A percentile compares a stretch with the other conserved stretches of the same genome.
Evolutionary conservation across 1,140 invertebrate genomes (phyloP).

Genomic region (Asbolus verrucosus): DNA sequence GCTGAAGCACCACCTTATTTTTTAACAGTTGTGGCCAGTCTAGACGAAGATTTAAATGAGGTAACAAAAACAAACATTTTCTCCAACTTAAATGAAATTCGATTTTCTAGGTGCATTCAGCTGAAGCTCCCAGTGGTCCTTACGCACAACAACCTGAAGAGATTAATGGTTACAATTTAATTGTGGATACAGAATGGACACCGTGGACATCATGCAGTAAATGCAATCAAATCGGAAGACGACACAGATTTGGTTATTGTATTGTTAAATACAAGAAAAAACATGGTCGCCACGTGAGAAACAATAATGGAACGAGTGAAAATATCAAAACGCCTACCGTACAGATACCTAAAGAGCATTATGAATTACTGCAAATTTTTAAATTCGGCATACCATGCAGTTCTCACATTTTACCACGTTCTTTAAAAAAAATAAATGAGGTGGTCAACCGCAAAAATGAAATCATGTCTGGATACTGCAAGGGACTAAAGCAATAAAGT

Average conservation of each 20-base stretch:
- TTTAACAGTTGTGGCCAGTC: conserved; percentile 65
- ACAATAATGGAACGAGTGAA: not conserved
- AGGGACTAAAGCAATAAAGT: conserved; percentile 64
- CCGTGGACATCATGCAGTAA: conserved; percentile 73
- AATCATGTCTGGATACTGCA: conserved; percentile 71
- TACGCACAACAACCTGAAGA: conserved; percentile 58
- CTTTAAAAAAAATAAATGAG: conserved; percentile 62
- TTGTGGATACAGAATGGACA: conserved; percentile 68
- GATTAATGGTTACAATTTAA: conserved; percentile 62
- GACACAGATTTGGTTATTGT: conserved; percentile 70
- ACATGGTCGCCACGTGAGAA: conserved; percentile 2
- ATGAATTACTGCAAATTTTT: conserved; percentile 65
- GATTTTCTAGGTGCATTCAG: conserved; percentile 59
- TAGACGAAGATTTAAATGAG: conserved; percentile 49
- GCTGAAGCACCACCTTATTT: conserved; percentile 64
- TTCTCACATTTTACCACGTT: conserved; percentile 67
- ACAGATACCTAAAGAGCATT: conserved; percentile 41
- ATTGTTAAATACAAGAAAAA: conserved; percentile 62
- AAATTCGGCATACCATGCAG: conserved; percentile 72
- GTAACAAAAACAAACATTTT: conserved; percentile 7
- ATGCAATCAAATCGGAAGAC: conserved; percentile 70
- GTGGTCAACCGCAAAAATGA: conserved; percentile 68
- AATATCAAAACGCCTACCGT: not conserved
- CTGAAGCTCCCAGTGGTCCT: conserved; percentile 52
- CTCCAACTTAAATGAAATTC: conserved; percentile 1